Evolutionary conservation across 2,888 invertebrate species (phyloP), one percentile per base, ranked within the genome.

Genomic region (Pammene aurita): DNA sequence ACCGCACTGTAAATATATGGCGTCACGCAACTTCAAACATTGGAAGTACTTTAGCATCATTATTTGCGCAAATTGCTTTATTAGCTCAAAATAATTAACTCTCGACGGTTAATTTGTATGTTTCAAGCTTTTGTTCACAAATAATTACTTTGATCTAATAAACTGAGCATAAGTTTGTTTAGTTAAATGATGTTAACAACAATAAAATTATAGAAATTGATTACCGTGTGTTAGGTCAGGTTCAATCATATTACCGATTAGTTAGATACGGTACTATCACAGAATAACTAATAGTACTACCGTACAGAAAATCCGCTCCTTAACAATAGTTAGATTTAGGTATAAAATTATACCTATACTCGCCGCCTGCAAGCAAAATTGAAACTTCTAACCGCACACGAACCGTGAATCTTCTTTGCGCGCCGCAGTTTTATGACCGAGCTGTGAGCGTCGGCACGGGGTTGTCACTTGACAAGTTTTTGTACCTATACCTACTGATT

Each of bases 81-180:
- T 48, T 57, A 68, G 38, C 67, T 52, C 34, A 38, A 68, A 48
- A 63, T 68, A 68, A 67, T 68, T 63, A 68, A 57, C 63, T 42
- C 63, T 57, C 50, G 5, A 52, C 50, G 16, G 56, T 48, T 57
- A 63, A 63, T 67, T 67, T 50, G 50, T 10, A 42, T 41, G 62
- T 61, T n/a, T 50, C 18, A 50, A 56, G 62, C 62, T 63, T 63
- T 63, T 35, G 63, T 68, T 61, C 38, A 18, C 57, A 16, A 48
- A 38, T 48, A 63, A 56, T 57, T 68, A 57, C 50, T 34, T 44
- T 46, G 18, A 16, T 48, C 18, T 68, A 57, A 67, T 62, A 67
- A 62, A 50, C 16, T 34, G 13, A 26, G 62, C 48, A 63, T 26
- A 68, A 68, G 63, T 67, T 68, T 52, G 52, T 63, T 48, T 44